Base-by-base conservation (phyloP, 1,140 invertebrate species). In the Tetramorium alpestre region DNA sequence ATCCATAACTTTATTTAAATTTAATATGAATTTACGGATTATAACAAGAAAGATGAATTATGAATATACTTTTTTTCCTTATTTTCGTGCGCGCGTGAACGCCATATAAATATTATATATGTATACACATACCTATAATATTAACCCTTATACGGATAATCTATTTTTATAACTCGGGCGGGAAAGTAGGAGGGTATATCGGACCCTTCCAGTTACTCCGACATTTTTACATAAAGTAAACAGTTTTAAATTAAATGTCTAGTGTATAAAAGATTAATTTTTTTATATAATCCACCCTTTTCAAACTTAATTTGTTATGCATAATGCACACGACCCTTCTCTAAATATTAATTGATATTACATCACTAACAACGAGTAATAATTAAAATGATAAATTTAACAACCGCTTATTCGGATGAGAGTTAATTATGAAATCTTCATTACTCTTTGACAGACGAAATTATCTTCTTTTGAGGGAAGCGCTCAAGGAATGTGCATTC, bases 141-240 rank as follows among this genome's bases (percentile, higher is more conserved):
- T 81, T 69, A 81, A 56, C 77, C 33, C 62, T 81, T 81, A 54
- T 56, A 10, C 5, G 33, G 22, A 18, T 56, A 56, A 81, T 44
- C 62, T 81, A 81, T 81, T 81, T 69, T 81, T 69, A 33, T 81
- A 81, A 69, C 47, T 67, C 33, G 77, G 8, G 54, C 62, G 16
- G 28, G 77, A 22, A 54, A 54, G 47, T 69, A 58, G n/a, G 22
- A 58, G n/a, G 22, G 11, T 81, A 7, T 51, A 41, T 69, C 47
- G 28, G 58, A 78, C 64, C 44, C n/a, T 41, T 65, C 8, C 16
- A 54, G 28, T 25, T 81, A 81, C n/a, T 69, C 22, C 13, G 49
- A 80, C 54, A 44, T 54, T 81, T 69, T 69, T 78, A 78, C 0
- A 44, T 38, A 22, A 78, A 47, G 16, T 44, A 62, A 64, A 77